These are phyloP conservation scores for Calycopis cecrops DNA, from an alignment of 1,140 invertebrate species.

Conservation along the genomic window DNA sequence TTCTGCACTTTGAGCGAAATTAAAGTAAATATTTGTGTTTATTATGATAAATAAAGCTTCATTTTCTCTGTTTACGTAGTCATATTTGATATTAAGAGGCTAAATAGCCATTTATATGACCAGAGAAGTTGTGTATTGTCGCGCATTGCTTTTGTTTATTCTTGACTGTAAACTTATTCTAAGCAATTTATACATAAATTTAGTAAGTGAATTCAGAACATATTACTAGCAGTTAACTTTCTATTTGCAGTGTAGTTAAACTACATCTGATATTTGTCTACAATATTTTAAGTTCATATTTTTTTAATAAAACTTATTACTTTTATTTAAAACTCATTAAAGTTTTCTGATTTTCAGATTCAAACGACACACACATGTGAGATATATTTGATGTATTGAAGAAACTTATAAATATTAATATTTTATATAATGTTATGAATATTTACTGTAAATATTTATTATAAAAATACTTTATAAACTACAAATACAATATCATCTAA, in stretches of 20 bases:
- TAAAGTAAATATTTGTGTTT: slow-evolving; percentile 46
- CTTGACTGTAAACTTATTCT: slow-evolving; percentile 40
- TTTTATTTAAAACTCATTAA: not conserved
- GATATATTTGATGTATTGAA: slow-evolving; percentile 1
- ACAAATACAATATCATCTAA: not conserved
- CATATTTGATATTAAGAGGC: slow-evolving; percentile 31
- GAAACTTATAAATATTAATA: slow-evolving; percentile 10
- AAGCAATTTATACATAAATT: slow-evolving; percentile 28
- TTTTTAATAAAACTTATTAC: no score
- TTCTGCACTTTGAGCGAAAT: slow-evolving; percentile 43
- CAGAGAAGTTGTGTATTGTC: slow-evolving; percentile 50
- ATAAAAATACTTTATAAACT: slow-evolving; percentile 8
- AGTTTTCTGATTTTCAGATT: slow-evolving; percentile 14
- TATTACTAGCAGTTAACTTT: no score
- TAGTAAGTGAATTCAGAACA: not conserved
- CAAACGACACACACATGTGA: slow-evolving; percentile 7
- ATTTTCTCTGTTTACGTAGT: slow-evolving; percentile 26
- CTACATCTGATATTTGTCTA: no score
- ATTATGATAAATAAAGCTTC: slow-evolving; percentile 28
- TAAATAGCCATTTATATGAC: slow-evolving; percentile 44
- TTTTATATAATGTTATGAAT: slow-evolving; percentile 11
- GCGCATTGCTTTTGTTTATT: slow-evolving; percentile 64
- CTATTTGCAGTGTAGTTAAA: no score
- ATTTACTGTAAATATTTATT: slow-evolving; percentile 11
- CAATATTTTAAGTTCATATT: no score